Base-by-base conservation (phyloP, 2,797 vertebrate genomes). In the Zalophus californianus region DNA sequence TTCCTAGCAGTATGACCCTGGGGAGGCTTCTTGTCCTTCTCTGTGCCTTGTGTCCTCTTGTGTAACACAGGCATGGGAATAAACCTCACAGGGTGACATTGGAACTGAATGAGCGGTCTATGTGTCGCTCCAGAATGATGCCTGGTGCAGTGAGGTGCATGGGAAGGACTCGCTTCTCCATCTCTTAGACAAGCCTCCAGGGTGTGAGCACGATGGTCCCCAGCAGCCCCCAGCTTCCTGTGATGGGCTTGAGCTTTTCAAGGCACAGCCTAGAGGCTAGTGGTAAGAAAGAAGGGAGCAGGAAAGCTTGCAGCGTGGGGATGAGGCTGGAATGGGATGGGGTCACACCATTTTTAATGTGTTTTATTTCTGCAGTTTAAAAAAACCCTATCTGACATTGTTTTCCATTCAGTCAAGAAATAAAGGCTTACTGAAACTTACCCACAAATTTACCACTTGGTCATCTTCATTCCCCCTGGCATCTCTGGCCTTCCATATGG, bases 41-140 rank as follows among this genome's bases (percentile, higher is more conserved):
- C 20, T 7, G 2, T 21, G 23, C 23, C 44, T 48, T 3, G 0
- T 32, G 29, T 23, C 4, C 7, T 3, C 29, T n/a, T 44, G 86
- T 58, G 27, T 58, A 44, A 73, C 3, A 5, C 11, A 0, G 35
- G 9, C 44, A 75, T 25, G 10, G 15, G 54, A 4, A 54, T 13
- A 29, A 54, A 68, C 35, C 52, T 38, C 50, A 5, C 32, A 7
- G 25, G 50, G n/a, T 1, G n/a, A 62, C 73, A 16, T 9, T 29
- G 20, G 54, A 12, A 6, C 62, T 23, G 7, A 50, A 23, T 21
- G 29, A 60, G 23, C 7, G 54, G 20, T 41, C 41, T 58, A 6
- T 12, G 16, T 3, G 14, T 14, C 16, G 15, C 16, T 60, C 87
- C 60, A 66, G 25, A 64, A 32, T 50, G 18, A 18, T 32, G 44